Evolutionary conservation across 1,140 invertebrate genomes (phyloP).

Genomic region (Drosophila cardini): DNA sequence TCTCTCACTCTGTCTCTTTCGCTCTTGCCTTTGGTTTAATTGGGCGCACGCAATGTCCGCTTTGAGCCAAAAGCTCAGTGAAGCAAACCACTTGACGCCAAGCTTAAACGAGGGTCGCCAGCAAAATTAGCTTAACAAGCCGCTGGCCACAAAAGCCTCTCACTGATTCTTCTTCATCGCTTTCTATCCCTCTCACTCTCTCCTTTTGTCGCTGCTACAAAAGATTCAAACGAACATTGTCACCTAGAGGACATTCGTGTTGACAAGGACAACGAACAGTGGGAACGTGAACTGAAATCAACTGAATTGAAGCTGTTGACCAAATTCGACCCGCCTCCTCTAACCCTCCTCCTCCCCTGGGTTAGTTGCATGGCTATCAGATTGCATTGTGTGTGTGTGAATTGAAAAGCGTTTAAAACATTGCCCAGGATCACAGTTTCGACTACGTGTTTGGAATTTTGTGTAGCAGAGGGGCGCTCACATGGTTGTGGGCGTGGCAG

Average conservation of each 20-base stretch:
- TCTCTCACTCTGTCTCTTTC: neutral
- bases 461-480: too few species aligned
- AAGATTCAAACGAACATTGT: conserved; percentile 39
- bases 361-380: conserved; percentile 59
- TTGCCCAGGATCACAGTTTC: conserved; percentile 22
- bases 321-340: neutral
- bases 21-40: conserved; percentile 50
- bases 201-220: neutral
- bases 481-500: neutral
- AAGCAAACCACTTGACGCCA: neutral
- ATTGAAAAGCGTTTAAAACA: conserved; percentile 73
- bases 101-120: conserved; percentile 1
- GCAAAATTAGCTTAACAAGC: conserved; percentile 62
- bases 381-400: conserved; percentile 69
- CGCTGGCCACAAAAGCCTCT: conserved; percentile 45
- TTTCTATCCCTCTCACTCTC: neutral
- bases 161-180: neutral
- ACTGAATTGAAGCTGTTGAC: conserved; percentile 21
- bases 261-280: conserved; percentile 45
- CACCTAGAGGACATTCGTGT: conserved; percentile 59
- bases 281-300: neutral
- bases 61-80: neutral
- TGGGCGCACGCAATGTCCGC: conserved; percentile 47
- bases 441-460: conserved; percentile 66
- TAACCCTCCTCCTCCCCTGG: neutral